Evolutionary conservation across 2,113 vertebrate species (phyloP).

Genomic region (Pterocles gutturalis): DNA sequence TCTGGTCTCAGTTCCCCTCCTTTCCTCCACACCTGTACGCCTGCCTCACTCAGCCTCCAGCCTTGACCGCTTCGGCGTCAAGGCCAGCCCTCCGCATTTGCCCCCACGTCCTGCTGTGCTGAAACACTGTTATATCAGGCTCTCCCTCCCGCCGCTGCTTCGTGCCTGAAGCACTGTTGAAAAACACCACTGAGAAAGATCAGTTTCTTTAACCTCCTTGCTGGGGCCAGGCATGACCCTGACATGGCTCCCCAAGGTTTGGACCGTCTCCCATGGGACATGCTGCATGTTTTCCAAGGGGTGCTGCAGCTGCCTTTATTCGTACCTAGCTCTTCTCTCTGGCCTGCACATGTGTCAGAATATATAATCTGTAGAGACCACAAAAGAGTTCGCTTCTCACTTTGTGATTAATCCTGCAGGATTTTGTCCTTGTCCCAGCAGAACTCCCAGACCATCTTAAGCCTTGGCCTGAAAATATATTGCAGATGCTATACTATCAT

Average conservation of each 20-base stretch:
- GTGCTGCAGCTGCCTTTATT: background rate
- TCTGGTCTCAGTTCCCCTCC: accelerated
- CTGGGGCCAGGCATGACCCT: too few species aligned
- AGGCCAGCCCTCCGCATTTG: background rate
- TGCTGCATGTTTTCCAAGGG: background rate
- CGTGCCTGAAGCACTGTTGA: background rate
- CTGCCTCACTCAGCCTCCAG: background rate
- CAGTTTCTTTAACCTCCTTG: accelerated
- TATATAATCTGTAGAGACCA: background rate
- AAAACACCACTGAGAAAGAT: background rate
- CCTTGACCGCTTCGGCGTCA: accelerated
- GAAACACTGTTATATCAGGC: accelerated
- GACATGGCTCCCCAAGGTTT: accelerated
- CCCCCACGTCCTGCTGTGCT: accelerated
- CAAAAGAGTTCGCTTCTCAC: background rate
- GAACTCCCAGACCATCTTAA: background rate
- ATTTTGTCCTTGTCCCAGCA: background rate
- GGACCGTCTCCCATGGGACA: background rate
- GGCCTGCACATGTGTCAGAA: accelerated
- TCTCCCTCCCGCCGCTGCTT: background rate
- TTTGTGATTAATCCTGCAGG: background rate
- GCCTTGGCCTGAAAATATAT: background rate
- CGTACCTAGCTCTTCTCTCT: background rate
- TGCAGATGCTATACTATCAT: background rate
- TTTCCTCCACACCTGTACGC: accelerated